phyloP scores from a whole-genome alignment of 2,113 vertebrate genomes.

The Hipposideros armiger region DNA sequence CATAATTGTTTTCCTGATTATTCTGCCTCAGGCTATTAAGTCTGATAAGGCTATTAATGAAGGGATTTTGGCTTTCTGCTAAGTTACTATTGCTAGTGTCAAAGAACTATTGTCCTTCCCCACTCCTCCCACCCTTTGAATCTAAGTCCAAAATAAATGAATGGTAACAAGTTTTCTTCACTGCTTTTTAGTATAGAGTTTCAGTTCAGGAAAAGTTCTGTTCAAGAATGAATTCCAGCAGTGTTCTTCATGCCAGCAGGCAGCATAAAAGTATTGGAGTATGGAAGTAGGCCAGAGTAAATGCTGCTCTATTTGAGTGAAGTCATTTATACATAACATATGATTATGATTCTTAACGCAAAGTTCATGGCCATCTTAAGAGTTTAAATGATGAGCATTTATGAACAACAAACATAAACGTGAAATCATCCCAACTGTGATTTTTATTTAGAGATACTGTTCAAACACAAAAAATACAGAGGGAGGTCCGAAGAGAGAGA shows the following conservation, averaged over 20 bases:
- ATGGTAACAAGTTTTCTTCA: conserved; percentile 73
- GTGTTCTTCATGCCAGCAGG: conserved; percentile 63
- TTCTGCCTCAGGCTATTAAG: conserved; percentile 39
- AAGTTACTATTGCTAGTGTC: conserved; percentile 61
- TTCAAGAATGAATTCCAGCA: conserved; percentile 78
- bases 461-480: neutral
- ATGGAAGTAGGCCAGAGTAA: conserved; percentile 54
- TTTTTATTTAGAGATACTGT: conserved; percentile 1
- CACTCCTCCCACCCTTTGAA: conserved; percentile 52
- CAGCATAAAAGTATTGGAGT: conserved; percentile 51
- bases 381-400: conserved; percentile 45
- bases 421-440: neutral
- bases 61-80: conserved; percentile 32
- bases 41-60: neutral
- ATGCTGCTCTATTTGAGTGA: conserved; percentile 34
- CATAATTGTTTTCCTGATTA: conserved; percentile 51
- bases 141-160: conserved; percentile 81
- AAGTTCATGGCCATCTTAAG: conserved; percentile 18
- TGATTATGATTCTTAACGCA: conserved; percentile 55
- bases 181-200: conserved; percentile 60
- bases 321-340: conserved; percentile 41
- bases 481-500: neutral
- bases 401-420: neutral
- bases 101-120: conserved; percentile 73
- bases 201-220: conserved; percentile 66